phyloP scores from a whole-genome alignment of 2,888 invertebrate species.

The Erebia epiphron region DNA sequence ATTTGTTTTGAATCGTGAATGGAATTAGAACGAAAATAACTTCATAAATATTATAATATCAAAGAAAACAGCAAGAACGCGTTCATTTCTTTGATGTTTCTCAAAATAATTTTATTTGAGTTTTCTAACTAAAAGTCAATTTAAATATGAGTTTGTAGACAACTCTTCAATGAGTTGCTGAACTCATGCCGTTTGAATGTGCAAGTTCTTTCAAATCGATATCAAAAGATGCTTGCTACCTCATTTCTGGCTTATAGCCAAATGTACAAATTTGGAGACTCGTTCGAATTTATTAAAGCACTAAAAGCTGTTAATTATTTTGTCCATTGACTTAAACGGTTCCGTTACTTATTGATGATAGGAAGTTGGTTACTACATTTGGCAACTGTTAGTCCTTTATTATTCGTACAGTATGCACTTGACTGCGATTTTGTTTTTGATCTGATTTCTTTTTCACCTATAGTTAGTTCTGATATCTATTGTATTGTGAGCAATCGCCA shows the following conservation, averaged over 20 bases:
- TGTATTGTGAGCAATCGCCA: no score
- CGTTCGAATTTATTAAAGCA: slow-evolving; percentile 37
- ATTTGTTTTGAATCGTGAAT: no score
- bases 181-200: background rate
- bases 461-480: no score
- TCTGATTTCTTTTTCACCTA: no score
- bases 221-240: slow-evolving; percentile 55
- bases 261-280: slow-evolving; percentile 44
- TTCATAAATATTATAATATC: no score
- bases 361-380: background rate
- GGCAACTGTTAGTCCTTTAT: background rate
- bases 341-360: slow-evolving; percentile 1
- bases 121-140: background rate
- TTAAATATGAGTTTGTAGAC: background rate
- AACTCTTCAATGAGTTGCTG: slow-evolving; percentile 8
- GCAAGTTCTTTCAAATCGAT: slow-evolving; percentile 52
- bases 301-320: slow-evolving; percentile 33
- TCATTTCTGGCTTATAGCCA: slow-evolving; percentile 53
- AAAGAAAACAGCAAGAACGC: no score
- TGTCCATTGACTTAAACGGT: slow-evolving; percentile 19
- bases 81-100: background rate
- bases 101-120: background rate
- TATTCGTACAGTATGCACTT: background rate
- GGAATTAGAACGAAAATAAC: no score
- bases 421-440: background rate